phyloP scores from a whole-genome alignment of 2,888 invertebrate genomes.

The Flabesymbios commensalis region DNA sequence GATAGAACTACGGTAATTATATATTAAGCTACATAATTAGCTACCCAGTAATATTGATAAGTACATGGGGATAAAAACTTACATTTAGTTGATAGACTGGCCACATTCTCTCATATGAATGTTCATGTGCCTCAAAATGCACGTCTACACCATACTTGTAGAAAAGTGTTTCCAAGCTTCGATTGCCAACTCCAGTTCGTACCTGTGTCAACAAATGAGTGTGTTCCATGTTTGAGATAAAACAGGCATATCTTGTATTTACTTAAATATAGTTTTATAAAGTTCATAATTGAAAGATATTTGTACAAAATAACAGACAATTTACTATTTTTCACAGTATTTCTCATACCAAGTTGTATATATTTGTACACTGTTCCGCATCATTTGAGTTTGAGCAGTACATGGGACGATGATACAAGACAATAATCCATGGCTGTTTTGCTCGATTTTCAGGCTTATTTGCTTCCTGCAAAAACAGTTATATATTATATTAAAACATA shows the following conservation, averaged over 20 bases:
- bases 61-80: neutral
- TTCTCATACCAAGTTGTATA: too few relatives aligned
- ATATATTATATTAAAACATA: neutral
- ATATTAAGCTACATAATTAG: too few relatives aligned
- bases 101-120: constrained; percentile 94
- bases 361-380: constrained; percentile 19
- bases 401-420: constrained; percentile 61
- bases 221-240: too few relatives aligned
- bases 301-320: too few relatives aligned
- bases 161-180: constrained; percentile 78
- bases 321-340: too few relatives aligned
- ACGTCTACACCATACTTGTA: constrained; percentile 89
- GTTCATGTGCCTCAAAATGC: constrained; percentile 96
- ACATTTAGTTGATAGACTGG: constrained; percentile 82
- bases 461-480: constrained; percentile 47
- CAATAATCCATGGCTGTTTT: constrained; percentile 59
- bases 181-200: constrained; percentile 17
- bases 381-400: constrained; percentile 66
- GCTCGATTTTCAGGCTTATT: constrained; percentile 55
- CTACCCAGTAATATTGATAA: too few relatives aligned
- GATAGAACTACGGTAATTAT: too few relatives aligned
- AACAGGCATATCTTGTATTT: too few relatives aligned
- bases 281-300: too few relatives aligned
- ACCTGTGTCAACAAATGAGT: constrained; percentile 10
- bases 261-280: too few relatives aligned